Evolutionary conservation across 2,113 vertebrate species (phyloP).

Genomic region (Vanacampus margaritifer): DNA sequence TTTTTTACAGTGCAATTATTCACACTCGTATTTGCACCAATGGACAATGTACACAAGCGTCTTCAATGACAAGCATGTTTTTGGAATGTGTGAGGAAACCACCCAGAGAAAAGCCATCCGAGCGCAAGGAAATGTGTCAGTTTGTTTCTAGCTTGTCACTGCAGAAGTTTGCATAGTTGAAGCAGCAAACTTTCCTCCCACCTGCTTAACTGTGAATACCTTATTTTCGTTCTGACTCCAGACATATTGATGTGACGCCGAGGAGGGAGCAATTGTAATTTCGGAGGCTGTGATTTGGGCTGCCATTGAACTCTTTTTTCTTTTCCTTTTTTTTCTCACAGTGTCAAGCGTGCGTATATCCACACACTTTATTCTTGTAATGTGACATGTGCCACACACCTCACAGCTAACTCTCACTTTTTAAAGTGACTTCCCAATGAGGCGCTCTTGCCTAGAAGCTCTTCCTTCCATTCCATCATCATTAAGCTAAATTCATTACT

Average conservation of each 20-base stretch:
- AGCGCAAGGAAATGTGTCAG: neutral
- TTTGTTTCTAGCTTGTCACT: neutral
- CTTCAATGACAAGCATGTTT: neutral
- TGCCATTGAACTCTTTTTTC: neutral
- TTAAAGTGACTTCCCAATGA: conserved; percentile 33
- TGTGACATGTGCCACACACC: conserved; percentile 13
- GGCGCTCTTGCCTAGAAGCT: conserved; percentile 64
- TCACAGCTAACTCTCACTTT: conserved; percentile 24
- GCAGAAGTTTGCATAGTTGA: conserved; percentile 1
- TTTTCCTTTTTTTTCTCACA: conserved; percentile 7
- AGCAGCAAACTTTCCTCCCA: neutral
- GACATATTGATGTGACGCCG: conserved; percentile 13
- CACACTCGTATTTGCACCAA: neutral
- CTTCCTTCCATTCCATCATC: conserved; percentile 51
- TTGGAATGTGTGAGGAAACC: neutral
- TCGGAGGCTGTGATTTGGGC: neutral
- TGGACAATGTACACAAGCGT: neutral
- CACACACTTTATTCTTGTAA: conserved; percentile 10
- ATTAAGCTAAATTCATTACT: conserved; percentile 74
- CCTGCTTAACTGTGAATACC: conserved; percentile 17
- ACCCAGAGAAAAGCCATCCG: neutral
- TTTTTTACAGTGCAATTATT: no score
- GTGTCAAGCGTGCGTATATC: conserved; percentile 18
- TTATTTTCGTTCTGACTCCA: conserved; percentile 20
- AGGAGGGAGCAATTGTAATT: conserved; percentile 14